Conservation (phyloP, 30 jellyfish, hydroid and myxozoan genomes). For the Phacellophora camtschatica region DNA sequence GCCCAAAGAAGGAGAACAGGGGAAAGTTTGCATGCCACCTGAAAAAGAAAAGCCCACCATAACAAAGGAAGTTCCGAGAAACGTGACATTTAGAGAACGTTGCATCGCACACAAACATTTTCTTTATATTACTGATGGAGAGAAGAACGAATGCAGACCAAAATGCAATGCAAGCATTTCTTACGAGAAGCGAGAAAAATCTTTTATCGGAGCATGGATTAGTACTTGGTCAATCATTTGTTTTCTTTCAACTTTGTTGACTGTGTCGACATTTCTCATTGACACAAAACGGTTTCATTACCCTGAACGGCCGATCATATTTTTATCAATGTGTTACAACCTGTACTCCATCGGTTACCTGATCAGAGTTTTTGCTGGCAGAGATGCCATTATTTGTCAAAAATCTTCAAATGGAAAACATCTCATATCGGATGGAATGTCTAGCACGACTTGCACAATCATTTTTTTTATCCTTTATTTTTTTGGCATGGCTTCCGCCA, state of each 20-base stretch:
- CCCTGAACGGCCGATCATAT: constrained; percentile 92
- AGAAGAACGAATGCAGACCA: constrained; percentile 64
- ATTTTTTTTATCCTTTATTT: constrained; percentile 72
- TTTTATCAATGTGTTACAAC: constrained; percentile 86
- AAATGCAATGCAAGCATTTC: constrained; percentile 66
- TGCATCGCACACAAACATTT: constrained; percentile 18
- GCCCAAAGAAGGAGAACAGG: constrained; percentile 17
- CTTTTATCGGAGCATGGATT: constrained; percentile 75
- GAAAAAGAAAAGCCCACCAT: constrained; percentile 22
- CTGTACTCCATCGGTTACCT: constrained; percentile 78
- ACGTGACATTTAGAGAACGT: neutral
- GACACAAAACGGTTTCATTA: constrained; percentile 82
- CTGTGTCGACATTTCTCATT: constrained; percentile 75
- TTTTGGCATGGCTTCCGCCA: constrained; percentile 94
- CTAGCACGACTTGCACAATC: constrained; percentile 68
- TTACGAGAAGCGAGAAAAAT: constrained; percentile 48
- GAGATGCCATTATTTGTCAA: constrained; percentile 65
- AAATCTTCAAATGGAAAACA: constrained; percentile 50
- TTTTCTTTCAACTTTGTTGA: constrained; percentile 80
- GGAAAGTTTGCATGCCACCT: constrained; percentile 63
- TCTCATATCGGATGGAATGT: constrained; percentile 79
- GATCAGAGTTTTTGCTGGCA: constrained; percentile 79
- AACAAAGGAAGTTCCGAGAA: neutral
- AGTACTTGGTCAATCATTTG: constrained; percentile 82
- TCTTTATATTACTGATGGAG: constrained; percentile 64